These are phyloP conservation scores for Drosophila mauritiana DNA, from an alignment of 1,140 invertebrate genomes.

Conservation along the genomic window DNA sequence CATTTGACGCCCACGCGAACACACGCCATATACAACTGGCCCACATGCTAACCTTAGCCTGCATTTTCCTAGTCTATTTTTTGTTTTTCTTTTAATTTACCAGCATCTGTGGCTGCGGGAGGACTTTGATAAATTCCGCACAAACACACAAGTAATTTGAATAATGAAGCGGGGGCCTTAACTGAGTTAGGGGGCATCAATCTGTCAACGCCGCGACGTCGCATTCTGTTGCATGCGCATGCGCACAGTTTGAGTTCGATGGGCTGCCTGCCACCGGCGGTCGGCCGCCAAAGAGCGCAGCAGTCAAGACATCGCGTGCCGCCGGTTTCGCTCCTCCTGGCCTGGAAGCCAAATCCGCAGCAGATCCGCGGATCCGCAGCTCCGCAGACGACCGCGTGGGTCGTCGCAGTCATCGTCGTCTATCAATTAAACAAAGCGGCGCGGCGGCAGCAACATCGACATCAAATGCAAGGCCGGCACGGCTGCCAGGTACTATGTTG, in stretches of 20 bases:
- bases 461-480: slow-evolving; percentile 79
- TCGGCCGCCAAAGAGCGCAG: slow-evolving; percentile 41
- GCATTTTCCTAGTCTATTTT: neutral
- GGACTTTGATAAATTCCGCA: slow-evolving; percentile 81
- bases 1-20: slow-evolving; percentile 70
- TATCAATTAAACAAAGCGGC: slow-evolving; percentile 80
- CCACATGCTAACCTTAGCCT: slow-evolving; percentile 38
- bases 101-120: slow-evolving; percentile 17
- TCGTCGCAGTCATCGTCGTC: slow-evolving; percentile 59
- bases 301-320: slow-evolving; percentile 36
- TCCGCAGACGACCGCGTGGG: slow-evolving; percentile 59
- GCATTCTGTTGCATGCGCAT: slow-evolving; percentile 76
- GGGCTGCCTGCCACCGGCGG: slow-evolving; percentile 74
- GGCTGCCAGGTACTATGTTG: slow-evolving; percentile 33
- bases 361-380: slow-evolving; percentile 31
- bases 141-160: slow-evolving; percentile 76
- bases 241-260: slow-evolving; percentile 81
- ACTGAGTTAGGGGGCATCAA: slow-evolving; percentile 75
- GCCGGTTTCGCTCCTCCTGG: slow-evolving; percentile 23
- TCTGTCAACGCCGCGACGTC: slow-evolving; percentile 76
- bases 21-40: slow-evolving; percentile 37
- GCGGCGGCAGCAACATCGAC: slow-evolving; percentile 62
- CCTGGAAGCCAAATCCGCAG: slow-evolving; percentile 50
- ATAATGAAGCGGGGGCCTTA: slow-evolving; percentile 75
- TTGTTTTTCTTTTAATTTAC: slow-evolving; percentile 1